Evolutionary conservation across 2,113 vertebrate species (phyloP).

Genomic region (Phoxinus phoxinus): DNA sequence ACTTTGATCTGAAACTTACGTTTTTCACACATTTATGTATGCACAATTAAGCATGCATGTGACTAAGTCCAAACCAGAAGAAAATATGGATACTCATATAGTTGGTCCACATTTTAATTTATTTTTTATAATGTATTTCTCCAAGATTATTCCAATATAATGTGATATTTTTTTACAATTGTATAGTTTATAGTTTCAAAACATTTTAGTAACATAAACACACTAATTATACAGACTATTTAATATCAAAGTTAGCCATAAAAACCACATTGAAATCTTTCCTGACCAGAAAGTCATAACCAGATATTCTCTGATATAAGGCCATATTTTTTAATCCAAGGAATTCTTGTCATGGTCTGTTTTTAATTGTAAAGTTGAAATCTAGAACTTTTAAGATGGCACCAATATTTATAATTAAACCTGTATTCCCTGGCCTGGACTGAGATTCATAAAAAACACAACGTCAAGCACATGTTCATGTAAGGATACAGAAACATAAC

Average conservation of each 20-base stretch:
- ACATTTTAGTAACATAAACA: constrained; percentile 12
- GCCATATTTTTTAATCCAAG: not conserved
- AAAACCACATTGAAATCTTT: not conserved
- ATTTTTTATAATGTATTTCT: constrained; percentile 15
- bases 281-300: not conserved
- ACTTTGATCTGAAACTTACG: too few relatives aligned
- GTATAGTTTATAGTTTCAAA: not conserved
- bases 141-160: not conserved
- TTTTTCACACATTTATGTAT: not conserved
- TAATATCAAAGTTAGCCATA: constrained; percentile 7
- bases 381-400: not conserved
- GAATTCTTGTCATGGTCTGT: not conserved
- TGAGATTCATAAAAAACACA: not conserved
- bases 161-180: constrained; percentile 26
- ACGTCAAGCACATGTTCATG: not conserved
- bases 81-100: not conserved
- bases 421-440: not conserved
- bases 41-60: not conserved
- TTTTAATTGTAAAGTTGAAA: not conserved
- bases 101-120: not conserved
- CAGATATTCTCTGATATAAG: not conserved
- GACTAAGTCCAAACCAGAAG: not conserved
- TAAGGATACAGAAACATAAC: not conserved
- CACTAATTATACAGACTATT: constrained; percentile 21
- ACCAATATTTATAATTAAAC: not conserved